A percentile compares a stretch with the other conserved stretches of the same genome.
phyloP scores from a whole-genome alignment of 2,113 vertebrate genomes.

The Panurus biarmicus region DNA sequence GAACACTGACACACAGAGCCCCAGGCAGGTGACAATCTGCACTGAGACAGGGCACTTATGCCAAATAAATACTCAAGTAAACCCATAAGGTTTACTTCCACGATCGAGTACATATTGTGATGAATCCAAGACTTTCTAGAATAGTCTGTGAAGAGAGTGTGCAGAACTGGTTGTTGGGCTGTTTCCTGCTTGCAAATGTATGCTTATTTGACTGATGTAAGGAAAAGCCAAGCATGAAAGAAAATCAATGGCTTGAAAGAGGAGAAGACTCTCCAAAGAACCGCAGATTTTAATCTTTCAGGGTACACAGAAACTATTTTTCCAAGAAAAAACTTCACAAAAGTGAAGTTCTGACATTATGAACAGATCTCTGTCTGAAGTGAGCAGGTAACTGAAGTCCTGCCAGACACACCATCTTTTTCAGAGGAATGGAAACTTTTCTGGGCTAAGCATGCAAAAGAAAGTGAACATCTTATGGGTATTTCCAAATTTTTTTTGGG shows the following conservation, averaged over 20 bases:
- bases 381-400: background rate
- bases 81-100: background rate
- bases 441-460: background rate
- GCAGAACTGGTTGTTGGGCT: background rate
- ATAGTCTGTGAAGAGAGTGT: background rate
- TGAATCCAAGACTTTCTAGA: background rate
- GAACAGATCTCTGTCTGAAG: background rate
- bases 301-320: background rate
- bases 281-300: background rate
- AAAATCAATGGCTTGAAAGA: background rate
- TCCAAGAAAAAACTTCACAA: background rate
- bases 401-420: background rate
- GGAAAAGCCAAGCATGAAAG: background rate
- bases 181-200: background rate
- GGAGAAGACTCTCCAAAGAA: background rate
- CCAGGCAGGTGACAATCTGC: background rate
- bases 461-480: background rate
- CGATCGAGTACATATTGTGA: background rate
- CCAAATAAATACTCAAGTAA: background rate
- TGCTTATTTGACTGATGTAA: background rate
- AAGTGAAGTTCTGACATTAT: background rate
- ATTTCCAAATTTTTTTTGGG: background rate
- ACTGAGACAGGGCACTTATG: background rate
- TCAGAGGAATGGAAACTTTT: background rate
- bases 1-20: background rate